Evolutionary conservation across 1,140 invertebrate species (phyloP).

Genomic region (Glossosoma conforme): DNA sequence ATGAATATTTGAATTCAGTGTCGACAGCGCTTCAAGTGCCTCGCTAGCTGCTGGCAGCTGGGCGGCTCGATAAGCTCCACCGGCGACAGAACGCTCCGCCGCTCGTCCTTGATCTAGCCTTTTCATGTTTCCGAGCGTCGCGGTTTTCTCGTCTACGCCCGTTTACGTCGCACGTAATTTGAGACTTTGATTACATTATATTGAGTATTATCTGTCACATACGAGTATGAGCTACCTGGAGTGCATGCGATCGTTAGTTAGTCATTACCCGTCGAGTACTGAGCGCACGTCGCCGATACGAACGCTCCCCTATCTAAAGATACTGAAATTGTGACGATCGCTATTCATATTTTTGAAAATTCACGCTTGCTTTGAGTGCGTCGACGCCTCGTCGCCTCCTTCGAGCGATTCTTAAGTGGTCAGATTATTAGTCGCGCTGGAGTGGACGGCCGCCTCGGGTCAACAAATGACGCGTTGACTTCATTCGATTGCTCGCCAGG

Average conservation of each 20-base stretch:
- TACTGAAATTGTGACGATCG: neutral
- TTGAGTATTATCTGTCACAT: too few relatives aligned
- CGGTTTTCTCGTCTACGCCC: neutral
- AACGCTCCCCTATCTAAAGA: neutral
- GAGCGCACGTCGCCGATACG: neutral
- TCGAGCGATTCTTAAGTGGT: conserved; percentile 12
- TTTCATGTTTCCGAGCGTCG: too few relatives aligned
- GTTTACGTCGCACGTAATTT: conserved; percentile 5
- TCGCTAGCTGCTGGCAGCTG: neutral
- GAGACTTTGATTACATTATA: conserved; percentile 9
- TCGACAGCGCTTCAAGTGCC: neutral
- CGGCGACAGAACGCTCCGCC: neutral
- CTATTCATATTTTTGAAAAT: too few relatives aligned
- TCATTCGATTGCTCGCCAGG: conserved; percentile 19
- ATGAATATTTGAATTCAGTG: neutral
- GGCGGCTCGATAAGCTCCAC: conserved; percentile 13
- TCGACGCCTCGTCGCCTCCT: neutral
- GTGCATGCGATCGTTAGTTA: neutral
- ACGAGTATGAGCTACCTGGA: neutral
- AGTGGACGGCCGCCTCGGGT: conserved; percentile 1
- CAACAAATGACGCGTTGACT: conserved; percentile 11
- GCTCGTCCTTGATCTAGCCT: too few relatives aligned
- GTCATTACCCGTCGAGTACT: neutral
- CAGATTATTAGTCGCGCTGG: conserved; percentile 17
- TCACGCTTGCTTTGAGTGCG: too few relatives aligned